phyloP scores from a whole-genome alignment of 2,113 vertebrate genomes.

The Onychorhynchus coronatus region DNA sequence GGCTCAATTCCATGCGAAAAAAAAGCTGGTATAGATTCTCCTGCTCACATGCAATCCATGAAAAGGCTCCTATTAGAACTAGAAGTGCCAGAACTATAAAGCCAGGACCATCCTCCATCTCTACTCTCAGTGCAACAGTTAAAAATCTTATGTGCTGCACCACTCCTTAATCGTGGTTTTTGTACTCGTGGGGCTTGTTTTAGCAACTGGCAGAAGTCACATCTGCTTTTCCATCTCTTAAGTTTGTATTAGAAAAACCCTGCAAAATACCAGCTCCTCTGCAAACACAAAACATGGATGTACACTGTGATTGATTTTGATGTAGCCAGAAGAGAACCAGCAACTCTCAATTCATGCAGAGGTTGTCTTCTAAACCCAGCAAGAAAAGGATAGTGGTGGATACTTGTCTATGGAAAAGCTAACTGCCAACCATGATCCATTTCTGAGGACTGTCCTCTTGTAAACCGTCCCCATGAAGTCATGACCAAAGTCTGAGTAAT shows the following conservation, averaged over 20 bases:
- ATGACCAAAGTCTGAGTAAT: constrained; percentile 31
- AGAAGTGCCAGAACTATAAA: neutral
- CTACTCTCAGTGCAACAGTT: neutral
- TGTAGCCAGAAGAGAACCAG: neutral
- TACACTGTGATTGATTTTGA: neutral
- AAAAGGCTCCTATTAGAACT: neutral
- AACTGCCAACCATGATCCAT: neutral
- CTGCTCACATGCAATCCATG: neutral
- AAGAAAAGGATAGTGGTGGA: neutral
- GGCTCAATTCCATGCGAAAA: neutral
- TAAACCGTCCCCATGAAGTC: constrained; percentile 19
- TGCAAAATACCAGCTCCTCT: neutral
- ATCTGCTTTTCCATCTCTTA: neutral
- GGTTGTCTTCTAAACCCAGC: neutral
- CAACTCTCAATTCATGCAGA: neutral
- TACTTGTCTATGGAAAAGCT: neutral
- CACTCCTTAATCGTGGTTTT: neutral
- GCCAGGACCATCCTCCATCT: neutral
- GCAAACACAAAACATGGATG: neutral
- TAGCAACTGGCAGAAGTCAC: neutral
- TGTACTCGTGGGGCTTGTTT: neutral
- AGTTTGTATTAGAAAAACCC: neutral
- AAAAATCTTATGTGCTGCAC: neutral
- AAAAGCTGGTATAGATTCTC: neutral
- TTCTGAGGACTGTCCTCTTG: neutral